Evolutionary conservation across 2,888 invertebrate genomes (phyloP).

Genomic region (Callyntrura guangdongensis): DNA sequence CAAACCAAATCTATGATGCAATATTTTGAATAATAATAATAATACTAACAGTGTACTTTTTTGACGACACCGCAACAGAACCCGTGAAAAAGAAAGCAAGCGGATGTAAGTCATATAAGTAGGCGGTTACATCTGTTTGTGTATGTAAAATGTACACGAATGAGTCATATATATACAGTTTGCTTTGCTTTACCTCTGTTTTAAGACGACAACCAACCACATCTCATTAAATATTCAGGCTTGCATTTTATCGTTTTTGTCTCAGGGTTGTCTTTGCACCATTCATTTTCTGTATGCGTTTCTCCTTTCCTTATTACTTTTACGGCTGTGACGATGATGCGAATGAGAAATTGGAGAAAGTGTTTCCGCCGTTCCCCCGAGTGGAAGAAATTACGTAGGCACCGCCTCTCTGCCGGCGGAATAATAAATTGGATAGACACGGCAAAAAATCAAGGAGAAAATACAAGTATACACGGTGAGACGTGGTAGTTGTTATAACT

Average conservation of each 20-base stretch:
- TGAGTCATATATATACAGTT: not conserved
- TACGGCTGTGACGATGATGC: no score
- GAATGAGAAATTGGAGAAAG: no score
- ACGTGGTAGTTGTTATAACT: not conserved
- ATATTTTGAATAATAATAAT: no score
- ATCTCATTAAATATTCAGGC: constrained; percentile 51
- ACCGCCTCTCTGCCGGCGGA: constrained; percentile 16
- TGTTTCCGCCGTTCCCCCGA: not conserved
- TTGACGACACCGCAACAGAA: no score
- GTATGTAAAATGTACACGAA: not conserved
- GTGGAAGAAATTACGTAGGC: constrained; percentile 9
- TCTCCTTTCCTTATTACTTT: not conserved
- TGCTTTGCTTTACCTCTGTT: not conserved
- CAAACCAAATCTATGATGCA: no score
- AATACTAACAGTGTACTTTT: no score
- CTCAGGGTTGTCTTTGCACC: constrained; percentile 36
- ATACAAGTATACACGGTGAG: not conserved
- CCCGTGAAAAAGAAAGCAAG: not conserved
- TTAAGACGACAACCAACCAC: constrained; percentile 27
- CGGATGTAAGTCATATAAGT: not conserved
- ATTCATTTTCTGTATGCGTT: not conserved
- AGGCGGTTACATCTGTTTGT: not conserved
- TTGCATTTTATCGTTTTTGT: constrained; percentile 51
- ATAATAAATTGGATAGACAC: constrained; percentile 58
- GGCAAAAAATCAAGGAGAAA: constrained; percentile 37